Conservation (phyloP, 2,797 vertebrate species). For the Morelia viridis region DNA sequence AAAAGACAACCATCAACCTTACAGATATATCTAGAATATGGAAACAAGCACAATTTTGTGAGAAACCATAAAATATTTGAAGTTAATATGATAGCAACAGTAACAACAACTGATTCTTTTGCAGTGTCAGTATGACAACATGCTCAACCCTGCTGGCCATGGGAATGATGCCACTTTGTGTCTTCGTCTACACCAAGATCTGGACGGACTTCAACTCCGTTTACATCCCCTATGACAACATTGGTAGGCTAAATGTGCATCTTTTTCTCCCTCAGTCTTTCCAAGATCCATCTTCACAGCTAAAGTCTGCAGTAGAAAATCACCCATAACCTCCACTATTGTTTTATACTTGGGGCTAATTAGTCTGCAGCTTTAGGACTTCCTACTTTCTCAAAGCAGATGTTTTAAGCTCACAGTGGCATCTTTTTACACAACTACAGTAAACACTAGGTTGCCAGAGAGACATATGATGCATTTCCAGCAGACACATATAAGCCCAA, state of each 20-base stretch:
- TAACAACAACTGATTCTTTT: slow-evolving; percentile 54
- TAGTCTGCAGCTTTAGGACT: background rate
- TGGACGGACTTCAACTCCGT: slow-evolving; percentile 83
- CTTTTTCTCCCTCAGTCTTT: background rate
- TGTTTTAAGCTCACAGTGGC: background rate
- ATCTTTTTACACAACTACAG: background rate
- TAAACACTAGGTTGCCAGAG: background rate
- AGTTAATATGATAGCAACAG: slow-evolving; percentile 20
- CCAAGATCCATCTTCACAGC: background rate
- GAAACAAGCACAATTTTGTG: background rate
- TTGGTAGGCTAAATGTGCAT: slow-evolving; percentile 78
- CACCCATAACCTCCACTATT: background rate
- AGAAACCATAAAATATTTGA: slow-evolving; percentile 21
- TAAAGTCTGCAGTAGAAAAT: background rate
- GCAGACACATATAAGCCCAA: background rate
- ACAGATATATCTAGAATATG: background rate
- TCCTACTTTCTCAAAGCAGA: background rate
- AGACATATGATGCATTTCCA: background rate
- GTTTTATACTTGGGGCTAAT: background rate
- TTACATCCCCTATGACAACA: slow-evolving; percentile 87
- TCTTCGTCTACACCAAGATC: slow-evolving; percentile 85
- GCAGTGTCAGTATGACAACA: slow-evolving; percentile 94
- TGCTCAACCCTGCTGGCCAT: slow-evolving; percentile 93
- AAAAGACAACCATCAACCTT: background rate
- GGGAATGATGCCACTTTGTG: slow-evolving; percentile 98